Evolutionary conservation across 2,797 vertebrate genomes (phyloP), one percentile per base, ranked within the genome.

Genomic region (Phrynocephalus forsythii): DNA sequence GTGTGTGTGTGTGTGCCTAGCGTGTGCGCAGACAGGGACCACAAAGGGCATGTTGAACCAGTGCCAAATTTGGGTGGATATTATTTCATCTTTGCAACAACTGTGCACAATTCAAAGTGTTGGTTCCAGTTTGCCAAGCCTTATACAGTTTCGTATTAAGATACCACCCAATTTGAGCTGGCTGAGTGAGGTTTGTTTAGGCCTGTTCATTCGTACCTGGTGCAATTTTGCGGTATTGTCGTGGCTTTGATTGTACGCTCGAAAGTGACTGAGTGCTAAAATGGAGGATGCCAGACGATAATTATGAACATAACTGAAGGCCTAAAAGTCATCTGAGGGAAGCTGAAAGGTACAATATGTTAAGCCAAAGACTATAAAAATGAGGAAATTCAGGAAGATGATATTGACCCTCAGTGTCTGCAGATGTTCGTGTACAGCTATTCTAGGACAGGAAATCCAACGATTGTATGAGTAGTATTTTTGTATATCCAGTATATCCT

Each of bases 301-400:
- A 22, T 56, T 68, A 75, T 72, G 63, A 67, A n/a, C 56, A 33
- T 28, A 24, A 82, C 82, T 24, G 82, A 67, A 76, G 6, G 22
- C 76, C 71, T 60, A 76, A n/a, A 82, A 52, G 63, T 82, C 80
- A 82, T 87, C 72, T 82, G 86, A 82, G 80, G 73, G 69, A 77
- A 78, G 22, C 24, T 77, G 67, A 83, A 78, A 48, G 44, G 10
- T 48, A 44, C 73, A 20, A 24, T 63, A 56, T 83, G 30, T 71
- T 68, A 71, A 78, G 16, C 73, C 66, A 87, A 38, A 44, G 16
- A 5, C 28, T 63, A 48, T 22, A 60, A 60, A 73, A 76, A 52
- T 52, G 28, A 38, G 22, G 10, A 13, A 44, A 10, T 28, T 50
- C n/a, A 72, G 78, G 69, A 86, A 50, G 9, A 80, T 72, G 26